Evolutionary conservation across 2,113 vertebrate genomes (phyloP).

Genomic region (Callipepla squamata): DNA sequence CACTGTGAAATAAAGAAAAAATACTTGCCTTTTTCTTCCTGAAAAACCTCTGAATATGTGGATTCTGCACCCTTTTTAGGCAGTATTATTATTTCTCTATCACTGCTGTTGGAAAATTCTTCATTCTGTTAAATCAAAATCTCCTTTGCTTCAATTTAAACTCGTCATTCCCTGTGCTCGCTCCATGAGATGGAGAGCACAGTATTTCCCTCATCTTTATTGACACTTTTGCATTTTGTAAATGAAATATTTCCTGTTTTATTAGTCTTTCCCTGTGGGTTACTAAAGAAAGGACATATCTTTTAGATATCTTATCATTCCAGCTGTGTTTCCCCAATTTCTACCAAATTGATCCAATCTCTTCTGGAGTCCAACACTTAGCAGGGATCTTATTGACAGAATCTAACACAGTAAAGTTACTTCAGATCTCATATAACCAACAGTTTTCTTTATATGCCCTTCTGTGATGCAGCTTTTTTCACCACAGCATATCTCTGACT

Average conservation of each 20-base stretch:
- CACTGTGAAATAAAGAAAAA: not conserved
- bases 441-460: not conserved
- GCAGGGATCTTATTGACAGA: not conserved
- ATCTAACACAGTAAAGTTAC: not conserved
- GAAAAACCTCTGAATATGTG: not conserved
- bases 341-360: not conserved
- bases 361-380: not conserved
- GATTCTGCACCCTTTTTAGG: not conserved
- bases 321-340: not conserved
- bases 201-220: constrained; percentile 4
- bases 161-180: not conserved
- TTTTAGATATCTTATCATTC: not conserved
- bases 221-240: not conserved
- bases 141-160: not conserved
- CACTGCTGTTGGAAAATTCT: not conserved
- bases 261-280: not conserved
- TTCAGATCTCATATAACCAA: not conserved
- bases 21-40: constrained; percentile 1
- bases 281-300: not conserved
- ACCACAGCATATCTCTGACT: not conserved
- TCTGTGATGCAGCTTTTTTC: not conserved
- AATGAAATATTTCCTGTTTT: not conserved
- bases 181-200: not conserved
- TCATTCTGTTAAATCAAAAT: not conserved
- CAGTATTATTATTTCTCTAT: not conserved